Base-by-base conservation (phyloP, 2,797 vertebrate species). In the Enteromius afrohamiltoni region DNA sequence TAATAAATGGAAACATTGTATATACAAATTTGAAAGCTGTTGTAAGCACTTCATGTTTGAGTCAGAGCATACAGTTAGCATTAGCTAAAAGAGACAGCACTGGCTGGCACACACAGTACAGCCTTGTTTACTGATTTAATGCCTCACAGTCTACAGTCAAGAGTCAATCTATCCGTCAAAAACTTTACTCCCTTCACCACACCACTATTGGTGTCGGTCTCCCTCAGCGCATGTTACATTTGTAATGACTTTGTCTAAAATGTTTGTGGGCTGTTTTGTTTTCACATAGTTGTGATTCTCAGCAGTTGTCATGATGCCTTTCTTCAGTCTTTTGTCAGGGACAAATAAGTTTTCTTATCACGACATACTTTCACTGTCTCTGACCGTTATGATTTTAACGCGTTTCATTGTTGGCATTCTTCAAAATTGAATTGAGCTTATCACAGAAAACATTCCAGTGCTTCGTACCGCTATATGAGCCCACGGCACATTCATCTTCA, bases 311-410 rank as follows among this genome's bases (percentile, higher is more conserved):
- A 55, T 82, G n/a, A 29, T 29, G 69, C 62, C 58, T 60, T 14
- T 65, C 74, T 80, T 77, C 53, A 64, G 6, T 77, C 83, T 62
- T 73, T 64, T 83, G 79, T 79, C 67, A 42, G 75, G 53, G 6
- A 70, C 51, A 68, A 80, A 80, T 83, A 79, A 77, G 42, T 19
- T n/a, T 80, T 77, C 3, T 67, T 64, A 34, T 79, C 75, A 60
- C 40, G 79, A 37, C 21, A 45, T 37, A 42, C 69, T 49, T 73
- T 73, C 68, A 51, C 55, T 37, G 45, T n/a, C 40, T 65, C 5
- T 51, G 67, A 73, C 37, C 34, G 14, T 71, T 67, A 34, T 29
- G 49, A 53, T 49, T 42, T 58, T 26, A 45, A 31, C 11, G 19
- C 1, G 6, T 19, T 40, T 67, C 75, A 67, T 65, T 77, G 65